Base-by-base conservation (phyloP, 2,797 vertebrate genomes). In the Cephalopachus bancanus region DNA sequence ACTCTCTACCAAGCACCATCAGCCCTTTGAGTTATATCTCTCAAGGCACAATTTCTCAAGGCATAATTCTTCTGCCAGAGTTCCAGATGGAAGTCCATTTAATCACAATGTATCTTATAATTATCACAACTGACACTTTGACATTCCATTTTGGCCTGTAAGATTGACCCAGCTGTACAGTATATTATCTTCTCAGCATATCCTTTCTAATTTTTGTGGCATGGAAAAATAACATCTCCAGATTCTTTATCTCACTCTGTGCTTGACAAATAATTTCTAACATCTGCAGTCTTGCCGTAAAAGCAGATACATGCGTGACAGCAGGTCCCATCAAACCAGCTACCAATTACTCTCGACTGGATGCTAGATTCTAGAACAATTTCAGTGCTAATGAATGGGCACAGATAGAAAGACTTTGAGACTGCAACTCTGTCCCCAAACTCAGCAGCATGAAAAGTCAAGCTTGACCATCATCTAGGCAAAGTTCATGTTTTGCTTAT, bases 81-180 rank as follows among this genome's bases (percentile, higher is more conserved):
- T 65, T 97, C 96, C 93, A 97, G 96, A 97, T 96, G 95, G 93
- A 97, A 97, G 83, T 94, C 93, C 75, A 95, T 96, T 98, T 97
- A 97, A 96, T 97, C 97, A 97, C 97, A 96, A 98, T 97, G 93
- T 97, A 97, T 97, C 96, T 97, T 97, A 97, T 97, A 97, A 97
- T 98, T 97, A 97, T 96, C 93, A 93, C 94, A 96, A 96, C 91
- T 98, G 98, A 97, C 96, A 97, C 15, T 96, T 91, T 98, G 97
- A 97, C 96, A 97, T 96, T 98, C 94, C 76, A 96, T 97, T 97
- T 94, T 97, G 96, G 94, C 94, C 96, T 95, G 20, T 79, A 97
- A 97, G 94, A 96, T 93, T 97, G 97, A 98, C 97, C 97, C 95
- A 97, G 94, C 89, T 97, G 89, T 97, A 97, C 37, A 97, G 83